phyloP scores from a whole-genome alignment of 2,888 invertebrate species.

The Tubulanus polymorphus region DNA sequence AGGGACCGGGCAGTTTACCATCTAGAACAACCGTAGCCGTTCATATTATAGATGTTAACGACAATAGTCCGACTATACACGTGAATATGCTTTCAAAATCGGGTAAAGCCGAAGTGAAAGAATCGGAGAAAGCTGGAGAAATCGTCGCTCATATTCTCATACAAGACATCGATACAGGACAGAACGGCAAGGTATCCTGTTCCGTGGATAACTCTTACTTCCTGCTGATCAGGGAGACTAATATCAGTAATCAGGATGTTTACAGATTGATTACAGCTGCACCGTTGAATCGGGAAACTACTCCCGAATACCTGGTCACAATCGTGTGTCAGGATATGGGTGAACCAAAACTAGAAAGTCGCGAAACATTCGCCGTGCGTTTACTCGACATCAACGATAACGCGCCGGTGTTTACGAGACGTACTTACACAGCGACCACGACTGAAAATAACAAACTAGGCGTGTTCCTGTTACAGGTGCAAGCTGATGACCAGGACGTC shows the following conservation, averaged over 20 bases:
- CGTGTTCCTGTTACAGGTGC: background rate
- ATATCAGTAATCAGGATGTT: conserved; percentile 4
- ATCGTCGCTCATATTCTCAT: conserved; percentile 7
- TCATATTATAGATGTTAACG: conserved; percentile 7
- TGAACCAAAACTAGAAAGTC: background rate
- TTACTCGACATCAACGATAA: conserved; percentile 7
- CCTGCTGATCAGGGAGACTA: no score
- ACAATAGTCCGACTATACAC: conserved; percentile 1
- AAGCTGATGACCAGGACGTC: conserved; percentile 1
- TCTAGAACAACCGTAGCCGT: background rate
- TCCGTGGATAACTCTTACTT: background rate
- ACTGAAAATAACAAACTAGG: conserved; percentile 3
- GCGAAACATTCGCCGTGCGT: background rate
- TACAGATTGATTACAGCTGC: conserved; percentile 65
- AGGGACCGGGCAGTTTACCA: background rate
- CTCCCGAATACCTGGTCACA: conserved; percentile 3
- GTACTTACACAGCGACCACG: background rate
- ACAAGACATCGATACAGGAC: background rate
- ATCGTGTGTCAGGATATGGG: conserved; percentile 14
- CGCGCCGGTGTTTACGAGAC: background rate
- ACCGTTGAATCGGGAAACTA: conserved; percentile 73
- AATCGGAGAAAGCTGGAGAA: background rate
- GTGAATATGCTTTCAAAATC: conserved; percentile 5
- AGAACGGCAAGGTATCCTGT: background rate
- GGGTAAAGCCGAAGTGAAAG: background rate